Base-by-base conservation (phyloP, 2,797 vertebrate genomes). In the Coendou prehensilis region DNA sequence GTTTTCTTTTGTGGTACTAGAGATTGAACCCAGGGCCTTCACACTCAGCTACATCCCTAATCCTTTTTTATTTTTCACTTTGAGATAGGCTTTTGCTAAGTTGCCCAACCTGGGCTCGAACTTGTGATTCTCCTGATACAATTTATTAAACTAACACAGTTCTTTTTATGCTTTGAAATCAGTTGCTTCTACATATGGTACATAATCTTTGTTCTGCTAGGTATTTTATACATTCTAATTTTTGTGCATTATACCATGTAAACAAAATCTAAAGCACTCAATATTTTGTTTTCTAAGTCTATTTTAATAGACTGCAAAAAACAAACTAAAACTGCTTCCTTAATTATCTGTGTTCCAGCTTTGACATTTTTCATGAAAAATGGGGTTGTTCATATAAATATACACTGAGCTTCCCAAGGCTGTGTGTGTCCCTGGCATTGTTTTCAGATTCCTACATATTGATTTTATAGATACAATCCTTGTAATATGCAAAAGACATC, bases 211-310 rank as follows among this genome's bases (percentile, higher is more conserved):
- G 13, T 52, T 87, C 64, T 64, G 54, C 10, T 26, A 6, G 45
- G 2, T 64, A 56, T 59, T 78, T 83, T 67, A 91, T 82, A 14
- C 37, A 50, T 78, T 89, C 93, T 52, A 50, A 64, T 73, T 61
- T 63, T 67, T 15, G 33, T 88, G 50, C 6, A 3, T 59, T 52
- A 10, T 41, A 33, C 33, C 75, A 45, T 67, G 47, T 76, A 76
- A 88, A 30, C 45, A 81, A 71, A 50, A 85, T 28, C 87, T 61
- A 81, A 57, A 41, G 0, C 9, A 26, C 5, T n/a, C n/a, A 79
- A 6, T 84, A 26, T n/a, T 79, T 94, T 76, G 18, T 78, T 50
- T 92, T 85, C 33, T 69, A 69, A 94, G 52, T 47, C 45, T 87
- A 1, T 59, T 87, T 95, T 83, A 54, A 87, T 52, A 63, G 41